Evolutionary conservation across 2,797 vertebrate genomes (phyloP), one percentile per base, ranked within the genome.

Genomic region (Gila robusta): DNA sequence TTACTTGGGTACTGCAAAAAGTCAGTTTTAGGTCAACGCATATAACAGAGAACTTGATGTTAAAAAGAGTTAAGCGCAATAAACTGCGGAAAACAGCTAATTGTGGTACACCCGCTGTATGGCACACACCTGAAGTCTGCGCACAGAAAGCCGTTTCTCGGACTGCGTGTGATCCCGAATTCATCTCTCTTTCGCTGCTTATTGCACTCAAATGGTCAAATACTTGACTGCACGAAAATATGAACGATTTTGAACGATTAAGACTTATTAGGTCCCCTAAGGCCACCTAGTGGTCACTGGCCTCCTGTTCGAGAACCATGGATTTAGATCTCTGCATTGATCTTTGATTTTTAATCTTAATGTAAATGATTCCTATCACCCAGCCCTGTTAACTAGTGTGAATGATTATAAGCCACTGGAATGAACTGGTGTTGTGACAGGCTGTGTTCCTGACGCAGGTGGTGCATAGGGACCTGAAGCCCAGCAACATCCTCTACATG

Each of bases 401-500:
- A 72, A 44, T 44, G 10, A 14, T 37, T 26, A 14, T 6, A 26
- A 44, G 71, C 35, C 37, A 44, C 5, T 49, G 11, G 35, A n/a
- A 28, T 12, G 39, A 73, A 26, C 11, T 56, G 16, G 1, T 35
- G n/a, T 70, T 12, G 16, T 69, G 32, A 84, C 0, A 0, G 28
- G 12, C 1, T 74, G 39, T 76, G 35, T 70, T 23, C 26, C 35
- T 64, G 7, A 2, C 62, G 2, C 80, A 99, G 98, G 97, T 99
- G 84, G 98, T 99, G 89, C 98, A 99, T 91, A 93, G 98, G 93
- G 98, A 99, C 95, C 96, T 99, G 92, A 99, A 99, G 87, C 98
- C 98, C 90, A 99, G 98, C 94, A 99, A 99, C 94, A 99, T 99
- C 94, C 96, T 99, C 39, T 99, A 99, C 82, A 98, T 96, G 96